phyloP scores from a whole-genome alignment of 2,113 vertebrate genomes.

The Ondatra zibethicus region DNA sequence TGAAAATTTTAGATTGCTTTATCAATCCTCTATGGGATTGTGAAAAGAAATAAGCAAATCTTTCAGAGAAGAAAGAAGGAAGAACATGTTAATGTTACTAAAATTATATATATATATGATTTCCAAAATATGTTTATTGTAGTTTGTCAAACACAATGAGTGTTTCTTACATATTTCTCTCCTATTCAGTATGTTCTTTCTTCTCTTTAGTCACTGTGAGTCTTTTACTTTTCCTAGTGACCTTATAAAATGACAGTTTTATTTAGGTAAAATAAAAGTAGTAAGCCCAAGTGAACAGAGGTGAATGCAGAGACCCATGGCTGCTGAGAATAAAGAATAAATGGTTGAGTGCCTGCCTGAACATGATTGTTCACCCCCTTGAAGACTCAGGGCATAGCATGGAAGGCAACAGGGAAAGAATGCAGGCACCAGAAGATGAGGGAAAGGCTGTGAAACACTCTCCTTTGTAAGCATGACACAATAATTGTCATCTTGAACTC shows the following conservation, averaged over 20 bases:
- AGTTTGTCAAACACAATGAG: not conserved
- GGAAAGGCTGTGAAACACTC: not conserved
- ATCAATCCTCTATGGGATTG: not conserved
- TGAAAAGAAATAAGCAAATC: not conserved
- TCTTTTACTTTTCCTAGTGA: not conserved
- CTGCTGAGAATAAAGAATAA: not conserved
- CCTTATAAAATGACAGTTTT: not conserved
- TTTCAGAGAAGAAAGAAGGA: not conserved
- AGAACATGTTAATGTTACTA: not conserved
- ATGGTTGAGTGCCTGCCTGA: not conserved
- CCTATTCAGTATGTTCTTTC: not conserved
- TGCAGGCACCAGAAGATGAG: not conserved
- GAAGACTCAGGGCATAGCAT: too few species aligned
- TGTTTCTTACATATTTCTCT: not conserved
- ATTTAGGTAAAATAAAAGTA: not conserved
- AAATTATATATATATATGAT: not conserved
- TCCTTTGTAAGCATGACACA: not conserved
- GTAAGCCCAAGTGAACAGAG: not conserved
- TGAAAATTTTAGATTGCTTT: not conserved
- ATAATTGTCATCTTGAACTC: not conserved
- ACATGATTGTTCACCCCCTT: not conserved
- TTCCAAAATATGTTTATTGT: not conserved
- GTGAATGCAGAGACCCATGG: too few species aligned
- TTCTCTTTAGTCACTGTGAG: not conserved
- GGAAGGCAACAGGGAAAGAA: not conserved